Evolutionary conservation across 1,140 invertebrate genomes (phyloP).

Genomic region (Calliopsis andreniformis): DNA sequence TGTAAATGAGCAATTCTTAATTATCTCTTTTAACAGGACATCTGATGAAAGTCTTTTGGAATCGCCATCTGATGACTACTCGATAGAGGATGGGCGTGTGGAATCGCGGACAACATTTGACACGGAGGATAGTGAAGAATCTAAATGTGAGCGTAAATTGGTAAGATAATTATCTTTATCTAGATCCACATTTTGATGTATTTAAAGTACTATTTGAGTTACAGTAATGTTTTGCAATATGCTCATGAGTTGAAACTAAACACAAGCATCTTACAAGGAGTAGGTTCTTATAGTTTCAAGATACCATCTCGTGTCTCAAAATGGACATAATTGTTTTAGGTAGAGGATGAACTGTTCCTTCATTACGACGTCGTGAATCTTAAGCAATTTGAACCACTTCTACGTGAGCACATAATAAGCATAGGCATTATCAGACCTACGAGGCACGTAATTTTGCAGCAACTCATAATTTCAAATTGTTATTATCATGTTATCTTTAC

Average conservation of each 20-base stretch:
- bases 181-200: too few relatives aligned
- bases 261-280: too few relatives aligned
- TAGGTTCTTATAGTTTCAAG: too few relatives aligned
- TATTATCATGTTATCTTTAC: background rate
- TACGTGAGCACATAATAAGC: conserved; percentile 1
- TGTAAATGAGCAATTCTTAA: background rate
- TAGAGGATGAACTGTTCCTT: conserved; percentile 24
- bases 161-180: background rate
- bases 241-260: too few relatives aligned
- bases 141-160: background rate
- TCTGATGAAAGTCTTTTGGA: background rate
- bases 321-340: too few relatives aligned
- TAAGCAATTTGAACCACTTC: background rate
- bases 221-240: too few relatives aligned
- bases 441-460: background rate
- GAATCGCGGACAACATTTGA: background rate
- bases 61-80: background rate
- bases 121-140: background rate
- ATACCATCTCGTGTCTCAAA: too few relatives aligned
- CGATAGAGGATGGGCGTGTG: background rate
- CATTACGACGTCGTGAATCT: conserved; percentile 16
- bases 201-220: background rate
- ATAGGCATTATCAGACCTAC: conserved; percentile 31
- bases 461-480: background rate
- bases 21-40: background rate